Percentiles rank a stretch among this genome's conserved stretches.
phyloP scores from a whole-genome alignment of 2,113 vertebrate genomes.

The Phrynosoma blainvillii region DNA sequence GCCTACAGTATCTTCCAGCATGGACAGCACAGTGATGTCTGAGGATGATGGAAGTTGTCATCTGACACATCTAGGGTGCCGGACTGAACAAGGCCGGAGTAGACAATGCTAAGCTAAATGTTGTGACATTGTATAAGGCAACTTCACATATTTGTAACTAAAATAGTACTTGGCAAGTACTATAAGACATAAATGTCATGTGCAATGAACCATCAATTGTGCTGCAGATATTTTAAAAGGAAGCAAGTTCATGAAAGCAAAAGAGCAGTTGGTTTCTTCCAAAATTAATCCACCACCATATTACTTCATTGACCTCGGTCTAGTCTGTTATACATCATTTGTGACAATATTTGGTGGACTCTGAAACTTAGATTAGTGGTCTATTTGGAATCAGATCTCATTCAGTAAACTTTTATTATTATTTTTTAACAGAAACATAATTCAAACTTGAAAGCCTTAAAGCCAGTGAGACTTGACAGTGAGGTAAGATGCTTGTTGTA shows the following conservation, averaged over 20 bases:
- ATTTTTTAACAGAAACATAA: constrained; percentile 88
- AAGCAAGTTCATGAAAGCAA: not conserved
- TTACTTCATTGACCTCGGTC: not conserved
- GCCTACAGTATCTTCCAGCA: too few relatives aligned
- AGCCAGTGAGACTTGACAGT: constrained; percentile 90
- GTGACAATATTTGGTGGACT: not conserved
- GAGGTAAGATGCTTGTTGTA: constrained; percentile 82
- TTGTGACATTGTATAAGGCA: not conserved
- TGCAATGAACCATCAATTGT: not conserved
- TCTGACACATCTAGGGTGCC: too few relatives aligned
- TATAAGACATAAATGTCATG: not conserved
- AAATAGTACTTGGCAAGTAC: not conserved
- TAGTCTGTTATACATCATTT: not conserved
- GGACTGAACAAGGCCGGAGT: too few relatives aligned
- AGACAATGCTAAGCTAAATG: not conserved
- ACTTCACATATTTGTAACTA: not conserved
- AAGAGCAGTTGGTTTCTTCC: not conserved
- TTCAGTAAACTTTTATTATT: constrained; percentile 42
- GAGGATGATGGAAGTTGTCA: too few relatives aligned
- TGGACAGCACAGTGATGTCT: too few relatives aligned
- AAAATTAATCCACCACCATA: not conserved
- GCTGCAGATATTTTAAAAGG: not conserved
- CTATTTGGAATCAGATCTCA: constrained; percentile 14
- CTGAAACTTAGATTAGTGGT: constrained; percentile 20
- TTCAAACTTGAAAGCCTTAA: constrained; percentile 88